A percentile compares a stretch with the other conserved stretches of the same genome.
Evolutionary conservation across 2,113 vertebrate genomes (phyloP).

Genomic region (Cygnus atratus): DNA sequence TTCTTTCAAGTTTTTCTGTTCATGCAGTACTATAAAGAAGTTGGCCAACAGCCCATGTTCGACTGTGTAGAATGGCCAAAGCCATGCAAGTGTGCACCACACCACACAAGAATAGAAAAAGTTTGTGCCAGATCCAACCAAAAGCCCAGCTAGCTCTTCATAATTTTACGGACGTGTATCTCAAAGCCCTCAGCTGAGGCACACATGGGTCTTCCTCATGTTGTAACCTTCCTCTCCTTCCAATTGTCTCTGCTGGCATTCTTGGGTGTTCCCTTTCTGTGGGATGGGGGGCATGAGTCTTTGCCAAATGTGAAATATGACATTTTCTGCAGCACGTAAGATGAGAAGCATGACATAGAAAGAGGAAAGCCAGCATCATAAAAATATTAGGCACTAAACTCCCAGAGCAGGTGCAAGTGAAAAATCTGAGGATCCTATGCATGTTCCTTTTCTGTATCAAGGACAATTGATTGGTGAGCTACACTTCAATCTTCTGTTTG

Average conservation of each 20-base stretch:
- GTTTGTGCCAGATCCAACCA: background rate
- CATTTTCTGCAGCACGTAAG: background rate
- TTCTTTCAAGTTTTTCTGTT: background rate
- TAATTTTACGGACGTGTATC: background rate
- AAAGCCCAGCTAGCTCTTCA: background rate
- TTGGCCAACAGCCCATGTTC: background rate
- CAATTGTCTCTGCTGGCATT: background rate
- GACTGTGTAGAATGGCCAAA: background rate
- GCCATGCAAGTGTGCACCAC: rapidly evolving
- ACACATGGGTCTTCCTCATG: background rate
- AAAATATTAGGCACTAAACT: background rate
- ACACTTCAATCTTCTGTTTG: background rate
- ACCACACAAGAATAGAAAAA: background rate
- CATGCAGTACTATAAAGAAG: background rate
- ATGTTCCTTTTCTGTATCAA: background rate
- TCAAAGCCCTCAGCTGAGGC: background rate
- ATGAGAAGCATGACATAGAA: background rate
- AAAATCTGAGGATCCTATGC: background rate
- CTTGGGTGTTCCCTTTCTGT: background rate
- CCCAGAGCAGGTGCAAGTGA: background rate
- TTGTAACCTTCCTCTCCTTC: background rate
- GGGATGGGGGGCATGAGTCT: background rate
- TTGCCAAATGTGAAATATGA: background rate
- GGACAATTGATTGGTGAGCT: background rate
- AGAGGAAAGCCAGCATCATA: background rate